Percentiles rank a stretch among this genome's conserved stretches.
Evolutionary conservation across 2,888 invertebrate species (phyloP).

Genomic region (Sarcophaga rosellei): DNA sequence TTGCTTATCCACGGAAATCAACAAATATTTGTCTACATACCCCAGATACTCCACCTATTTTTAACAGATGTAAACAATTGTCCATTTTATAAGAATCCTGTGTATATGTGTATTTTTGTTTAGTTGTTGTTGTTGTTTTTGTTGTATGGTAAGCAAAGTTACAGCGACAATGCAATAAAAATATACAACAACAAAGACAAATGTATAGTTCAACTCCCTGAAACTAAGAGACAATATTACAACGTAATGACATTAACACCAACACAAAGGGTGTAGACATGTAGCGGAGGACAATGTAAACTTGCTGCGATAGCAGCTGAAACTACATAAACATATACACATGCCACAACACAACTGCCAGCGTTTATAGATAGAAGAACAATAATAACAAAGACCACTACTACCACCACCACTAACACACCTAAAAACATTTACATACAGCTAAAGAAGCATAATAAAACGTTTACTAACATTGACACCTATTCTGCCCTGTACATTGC

Average conservation of each 20-base stretch:
- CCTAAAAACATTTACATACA: too few species aligned
- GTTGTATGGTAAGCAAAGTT: constrained; percentile 55
- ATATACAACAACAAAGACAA: constrained; percentile 26
- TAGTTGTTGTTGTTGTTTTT: background rate
- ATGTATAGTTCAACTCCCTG: background rate
- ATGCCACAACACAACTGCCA: background rate
- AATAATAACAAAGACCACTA: constrained; percentile 48
- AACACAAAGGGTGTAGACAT: constrained; percentile 29
- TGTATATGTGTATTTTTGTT: background rate
- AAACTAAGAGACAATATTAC: constrained; percentile 48
- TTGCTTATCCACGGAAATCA: constrained; percentile 54
- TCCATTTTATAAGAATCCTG: constrained; percentile 40
- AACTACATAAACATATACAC: constrained; percentile 33
- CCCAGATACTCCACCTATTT: constrained; percentile 12
- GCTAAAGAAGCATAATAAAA: constrained; percentile 19
- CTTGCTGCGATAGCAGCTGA: constrained; percentile 52
- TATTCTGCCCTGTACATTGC: background rate
- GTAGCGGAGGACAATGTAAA: constrained; percentile 23
- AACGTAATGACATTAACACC: constrained; percentile 51
- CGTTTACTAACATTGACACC: constrained; percentile 42
- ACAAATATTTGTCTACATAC: constrained; percentile 59
- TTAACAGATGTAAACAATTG: constrained; percentile 64
- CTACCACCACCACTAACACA: background rate
- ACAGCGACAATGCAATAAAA: constrained; percentile 63
- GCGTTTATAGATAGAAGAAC: constrained; percentile 39